Evolutionary conservation across 2,797 vertebrate species (phyloP).

Genomic region (Pipistrellus nathusii): DNA sequence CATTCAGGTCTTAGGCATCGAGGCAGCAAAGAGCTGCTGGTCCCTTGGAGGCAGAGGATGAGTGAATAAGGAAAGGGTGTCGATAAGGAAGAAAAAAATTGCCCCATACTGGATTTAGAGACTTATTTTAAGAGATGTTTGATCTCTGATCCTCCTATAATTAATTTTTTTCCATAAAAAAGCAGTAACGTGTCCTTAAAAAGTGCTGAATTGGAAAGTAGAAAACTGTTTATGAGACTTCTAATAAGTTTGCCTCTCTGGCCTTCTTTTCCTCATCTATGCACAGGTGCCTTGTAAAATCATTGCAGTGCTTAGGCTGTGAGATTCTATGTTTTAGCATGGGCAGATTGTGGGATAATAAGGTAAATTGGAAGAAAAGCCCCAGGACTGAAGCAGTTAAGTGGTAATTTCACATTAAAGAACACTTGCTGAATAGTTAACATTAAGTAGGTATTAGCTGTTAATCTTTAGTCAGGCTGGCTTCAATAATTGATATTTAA

Average conservation of each 20-base stretch:
- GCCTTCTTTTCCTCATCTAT: background rate
- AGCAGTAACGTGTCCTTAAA: background rate
- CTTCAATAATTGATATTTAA: slow-evolving; percentile 79
- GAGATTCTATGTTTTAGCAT: slow-evolving; percentile 20
- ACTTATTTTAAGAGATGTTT: slow-evolving; percentile 12
- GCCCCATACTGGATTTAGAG: background rate
- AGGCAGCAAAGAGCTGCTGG: background rate
- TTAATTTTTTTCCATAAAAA: background rate
- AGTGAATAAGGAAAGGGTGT: background rate
- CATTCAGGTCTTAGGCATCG: background rate
- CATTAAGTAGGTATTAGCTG: slow-evolving; percentile 70
- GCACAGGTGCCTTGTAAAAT: background rate
- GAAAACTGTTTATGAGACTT: background rate
- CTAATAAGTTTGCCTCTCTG: background rate
- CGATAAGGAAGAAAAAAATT: background rate
- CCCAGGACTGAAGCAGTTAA: slow-evolving; percentile 67
- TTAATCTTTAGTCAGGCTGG: slow-evolving; percentile 65
- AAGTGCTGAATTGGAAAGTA: background rate
- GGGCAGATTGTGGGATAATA: background rate
- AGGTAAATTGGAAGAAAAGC: slow-evolving; percentile 45
- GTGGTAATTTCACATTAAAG: slow-evolving; percentile 62
- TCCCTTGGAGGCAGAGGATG: rapidly evolving
- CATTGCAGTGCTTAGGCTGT: background rate
- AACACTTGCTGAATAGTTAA: slow-evolving; percentile 68
- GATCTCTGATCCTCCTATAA: background rate